Evolutionary conservation across 2,113 vertebrate genomes (phyloP).

Genomic region (Mastomys coucha): DNA sequence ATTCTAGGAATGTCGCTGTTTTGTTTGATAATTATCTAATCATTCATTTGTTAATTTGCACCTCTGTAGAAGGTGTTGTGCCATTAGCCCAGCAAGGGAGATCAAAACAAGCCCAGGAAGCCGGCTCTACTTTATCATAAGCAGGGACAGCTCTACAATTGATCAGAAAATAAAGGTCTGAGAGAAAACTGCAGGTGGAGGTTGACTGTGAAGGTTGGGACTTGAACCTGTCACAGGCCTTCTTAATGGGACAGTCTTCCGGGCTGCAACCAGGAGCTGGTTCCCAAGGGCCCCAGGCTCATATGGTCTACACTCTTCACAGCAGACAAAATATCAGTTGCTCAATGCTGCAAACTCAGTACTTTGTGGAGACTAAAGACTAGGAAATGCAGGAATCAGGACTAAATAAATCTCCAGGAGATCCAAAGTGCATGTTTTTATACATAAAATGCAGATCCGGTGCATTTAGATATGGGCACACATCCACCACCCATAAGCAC

Average conservation of each 20-base stretch:
- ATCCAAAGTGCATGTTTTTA: slow-evolving; percentile 40
- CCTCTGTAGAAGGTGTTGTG: not conserved
- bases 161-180: not conserved
- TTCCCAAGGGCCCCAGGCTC: not conserved
- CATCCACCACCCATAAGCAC: slow-evolving; percentile 35
- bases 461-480: slow-evolving; percentile 46
- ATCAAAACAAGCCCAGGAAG: not conserved
- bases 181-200: not conserved
- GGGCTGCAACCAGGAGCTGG: not conserved
- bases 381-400: slow-evolving; percentile 38
- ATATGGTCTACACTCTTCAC: not conserved
- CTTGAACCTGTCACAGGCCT: not conserved
- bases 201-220: not conserved
- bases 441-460: not conserved
- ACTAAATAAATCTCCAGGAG: slow-evolving; percentile 44
- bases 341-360: not conserved
- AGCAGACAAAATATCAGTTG: not conserved
- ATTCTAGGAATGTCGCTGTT: not conserved
- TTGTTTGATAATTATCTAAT: slow-evolving; percentile 27
- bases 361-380: slow-evolving; percentile 1
- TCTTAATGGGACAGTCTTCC: not conserved
- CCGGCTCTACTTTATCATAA: slow-evolving; percentile 25
- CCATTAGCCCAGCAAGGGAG: not conserved
- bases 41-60: slow-evolving; percentile 17
- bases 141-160: not conserved